Conservation (phyloP, 1,140 invertebrate species). For the Lordiphosa stackelbergi region DNA sequence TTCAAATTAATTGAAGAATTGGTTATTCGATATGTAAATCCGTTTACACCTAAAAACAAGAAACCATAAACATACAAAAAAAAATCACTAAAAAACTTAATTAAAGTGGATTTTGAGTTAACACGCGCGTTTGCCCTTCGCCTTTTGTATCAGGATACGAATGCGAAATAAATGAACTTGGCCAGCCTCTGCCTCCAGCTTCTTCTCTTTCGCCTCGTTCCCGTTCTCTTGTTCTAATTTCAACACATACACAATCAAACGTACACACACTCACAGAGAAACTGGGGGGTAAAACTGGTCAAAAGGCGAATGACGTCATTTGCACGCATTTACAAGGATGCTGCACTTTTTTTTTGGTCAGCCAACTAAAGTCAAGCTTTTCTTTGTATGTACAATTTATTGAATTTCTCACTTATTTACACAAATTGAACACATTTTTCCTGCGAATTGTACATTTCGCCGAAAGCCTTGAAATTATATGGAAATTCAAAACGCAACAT, state of each 20-base stretch:
- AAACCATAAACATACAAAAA: slow-evolving; percentile 15
- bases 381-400: not conserved
- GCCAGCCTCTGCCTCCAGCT: not conserved
- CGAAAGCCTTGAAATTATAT: too few relatives aligned
- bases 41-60: slow-evolving; percentile 24
- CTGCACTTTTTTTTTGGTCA: slow-evolving; percentile 17
- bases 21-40: not conserved
- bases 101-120: too few relatives aligned
- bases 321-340: slow-evolving; percentile 28
- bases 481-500: too few relatives aligned
- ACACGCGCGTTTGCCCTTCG: too few relatives aligned
- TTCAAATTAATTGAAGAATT: slow-evolving; percentile 1
- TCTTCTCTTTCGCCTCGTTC: slow-evolving; percentile 5
- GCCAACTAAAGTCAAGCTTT: not conserved
- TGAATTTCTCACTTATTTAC: not conserved
- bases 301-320: slow-evolving; percentile 39
- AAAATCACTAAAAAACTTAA: slow-evolving; percentile 2
- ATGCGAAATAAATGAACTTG: slow-evolving; percentile 6
- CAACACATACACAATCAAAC: slow-evolving; percentile 16
- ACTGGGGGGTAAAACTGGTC: slow-evolving; percentile 21
- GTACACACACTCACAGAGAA: slow-evolving; percentile 3
- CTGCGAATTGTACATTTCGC: too few relatives aligned
- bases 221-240: slow-evolving; percentile 26
- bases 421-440: not conserved
- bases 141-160: not conserved